Base-by-base conservation (phyloP, 2,797 vertebrate species). In the Propithecus perrieri region DNA sequence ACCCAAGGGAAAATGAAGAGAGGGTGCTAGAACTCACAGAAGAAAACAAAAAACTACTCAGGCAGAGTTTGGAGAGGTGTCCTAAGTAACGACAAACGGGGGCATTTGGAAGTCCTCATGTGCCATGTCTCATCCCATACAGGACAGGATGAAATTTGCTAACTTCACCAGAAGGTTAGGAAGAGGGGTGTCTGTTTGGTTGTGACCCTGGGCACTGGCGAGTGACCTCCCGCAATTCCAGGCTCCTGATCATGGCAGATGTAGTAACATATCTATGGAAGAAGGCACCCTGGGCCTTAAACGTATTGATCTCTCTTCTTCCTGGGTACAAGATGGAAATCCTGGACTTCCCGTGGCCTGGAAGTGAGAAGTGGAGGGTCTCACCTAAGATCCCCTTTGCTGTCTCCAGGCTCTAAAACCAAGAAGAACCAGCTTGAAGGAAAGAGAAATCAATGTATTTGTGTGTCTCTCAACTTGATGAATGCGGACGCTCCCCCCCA, bases 391-490 rank as follows among this genome's bases (percentile, higher is more conserved):
- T 4, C 4, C 46, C 61, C 53, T 8, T 1, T 20, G 38, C 18
- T 6, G 28, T 85, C 46, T 17, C 43, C 63, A 69, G 90, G 78
- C 59, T 93, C 38, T 69, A 53, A 86, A 85, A 43, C 18, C 59
- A 78, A 48, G n/a, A 48, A 61, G 17, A 94, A 65, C 13, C 24
- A 85, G 69, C 48, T 79, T 4, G 9, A 67, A 90, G 63, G 74
- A 65, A 89, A 74, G 80, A 84, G 67, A 95, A 91, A 81, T 81
- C 85, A 90, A 63, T 1, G 24, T 38, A 38, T 26, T 24, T 48
- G 24, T 28, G 76, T 72, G 69, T 80, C 57, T 97, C 67, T 96
- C 86, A 95, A 89, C 87, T 78, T 96, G 96, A 96, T 93, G 94
- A 96, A 71, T 89, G 84, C 93, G 95, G 84, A 85, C 22, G 26